Evolutionary conservation across 2,113 vertebrate species (phyloP), one percentile per base, ranked within the genome.

Genomic region (Piaya cayana): DNA sequence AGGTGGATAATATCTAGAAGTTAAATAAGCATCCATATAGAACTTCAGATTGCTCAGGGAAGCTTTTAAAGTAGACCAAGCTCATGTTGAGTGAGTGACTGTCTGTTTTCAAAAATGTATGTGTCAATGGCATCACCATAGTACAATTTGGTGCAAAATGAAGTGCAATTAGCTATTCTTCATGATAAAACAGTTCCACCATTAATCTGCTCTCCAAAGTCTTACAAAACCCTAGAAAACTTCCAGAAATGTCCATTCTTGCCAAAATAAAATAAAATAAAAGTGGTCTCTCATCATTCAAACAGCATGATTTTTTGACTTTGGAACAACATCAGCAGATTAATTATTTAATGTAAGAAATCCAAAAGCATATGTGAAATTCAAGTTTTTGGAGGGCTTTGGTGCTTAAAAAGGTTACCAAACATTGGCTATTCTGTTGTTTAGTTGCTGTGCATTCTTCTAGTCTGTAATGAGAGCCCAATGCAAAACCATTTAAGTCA

Each of bases 261-360:
- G 11, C 22, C 9, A 42, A 65, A 82, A 82, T 42, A 52, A 91
- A 82, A 82, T 42, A 52, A 91, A 76, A 65, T 9, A 63, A 75
- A 86, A 37, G 5, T 29, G 62, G n/a, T 67, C 37, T 82, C 58
- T 42, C 15, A 45, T 55, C 32, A 55, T 74, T 91, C 85, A 88
- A 47, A 45, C 17, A 63, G 30, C 14, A 12, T 58, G 30, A 34
- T 86, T 88, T 87, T 79, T 85, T 85, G 11, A 78, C 59, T 68
- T 34, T n/a, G 39, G 62, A 93, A 83, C 62, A 76, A 22, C 22
- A 75, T 45, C 47, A 68, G 42, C 82, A 93, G 68, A 47, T 10
- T 74, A 64, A 88, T 56, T 68, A 92, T 82, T 96, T 78, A 83
- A 89, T 75, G 71, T 81, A 80, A 80, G 91, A 94, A 86, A 80